phyloP scores from a whole-genome alignment of 2,113 vertebrate genomes.

The Anguilla japonica region DNA sequence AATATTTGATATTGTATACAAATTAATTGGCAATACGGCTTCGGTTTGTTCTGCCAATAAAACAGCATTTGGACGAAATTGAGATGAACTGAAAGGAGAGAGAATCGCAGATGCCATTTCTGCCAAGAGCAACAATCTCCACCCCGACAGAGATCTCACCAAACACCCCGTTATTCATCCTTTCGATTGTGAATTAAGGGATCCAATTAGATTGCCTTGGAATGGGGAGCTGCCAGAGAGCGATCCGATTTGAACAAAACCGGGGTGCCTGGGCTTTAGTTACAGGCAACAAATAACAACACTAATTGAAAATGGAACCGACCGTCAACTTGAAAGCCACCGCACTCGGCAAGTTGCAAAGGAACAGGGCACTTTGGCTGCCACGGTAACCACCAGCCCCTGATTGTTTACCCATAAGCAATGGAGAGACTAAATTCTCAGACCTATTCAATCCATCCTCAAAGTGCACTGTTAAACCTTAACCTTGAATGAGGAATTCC shows the following conservation, averaged over 20 bases:
- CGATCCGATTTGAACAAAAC: background rate
- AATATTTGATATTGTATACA: background rate
- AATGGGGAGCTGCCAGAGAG: background rate
- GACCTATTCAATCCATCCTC: background rate
- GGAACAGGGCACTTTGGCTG: background rate
- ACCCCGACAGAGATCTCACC: slow-evolving; percentile 1
- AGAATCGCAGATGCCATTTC: background rate
- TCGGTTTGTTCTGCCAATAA: background rate
- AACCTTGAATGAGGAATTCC: background rate
- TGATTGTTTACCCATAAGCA: background rate
- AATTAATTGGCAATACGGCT: background rate
- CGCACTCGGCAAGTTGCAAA: slow-evolving; percentile 3
- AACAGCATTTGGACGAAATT: background rate
- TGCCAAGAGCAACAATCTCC: background rate
- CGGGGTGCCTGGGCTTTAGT: background rate
- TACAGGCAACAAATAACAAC: background rate
- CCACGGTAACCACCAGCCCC: background rate
- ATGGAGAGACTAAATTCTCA: background rate
- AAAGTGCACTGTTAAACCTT: background rate
- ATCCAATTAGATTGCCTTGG: background rate
- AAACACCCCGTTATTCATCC: background rate
- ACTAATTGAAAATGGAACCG: slow-evolving; percentile 4
- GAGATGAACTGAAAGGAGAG: background rate
- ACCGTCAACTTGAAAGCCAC: background rate
- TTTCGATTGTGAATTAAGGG: background rate